Base-by-base conservation (phyloP, 2,888 invertebrate species). In the Eumacrocentrus americanus region DNA sequence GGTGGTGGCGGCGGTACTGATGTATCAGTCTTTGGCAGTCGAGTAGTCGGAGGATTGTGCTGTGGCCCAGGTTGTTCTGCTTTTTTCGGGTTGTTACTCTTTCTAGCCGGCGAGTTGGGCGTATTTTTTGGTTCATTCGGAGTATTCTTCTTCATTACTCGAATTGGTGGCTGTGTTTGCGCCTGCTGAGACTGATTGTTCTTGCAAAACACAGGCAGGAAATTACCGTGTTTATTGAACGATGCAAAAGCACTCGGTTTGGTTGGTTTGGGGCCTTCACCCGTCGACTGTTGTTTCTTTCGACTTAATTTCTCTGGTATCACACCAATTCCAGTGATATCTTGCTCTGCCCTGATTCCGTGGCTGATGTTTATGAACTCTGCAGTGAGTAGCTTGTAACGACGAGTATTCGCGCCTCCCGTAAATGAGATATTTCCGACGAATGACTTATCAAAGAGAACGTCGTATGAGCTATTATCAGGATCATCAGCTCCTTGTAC, bases 381-480 rank as follows among this genome's bases (percentile, higher is more conserved):
- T 5, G 82, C 80, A 3, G 79, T 64, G 0, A 83, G 80, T 60
- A 88, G 75, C 46, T 85, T 79, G 73, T 87, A 88, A 0, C 85
- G 84, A 46, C 85, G 78, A 58, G 46, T 56, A 2, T 42, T 25
- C 1, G 37, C 35, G 1, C 58, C 58, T 1, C 59, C 64, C 48
- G 6, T 48, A 40, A 66, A 29, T 4, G 63, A 65, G 29, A 63
- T 54, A 9, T 62, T 63, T 57, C 75, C 77, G 42, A 86, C 81
- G 78, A 95, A 92, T 20, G 86, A 80, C 63, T 87, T 83, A 73
- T 96, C 95, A 75, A 95, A 95, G 58, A 95, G 81, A 18, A 96
- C 85, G 67, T 94, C 93, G 74, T 90, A 92, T 56, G 89, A 83
- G 0, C 82, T 83, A 38, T 88, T 87, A 0, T 83, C 80, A 53